Evolutionary conservation across 53 echinoderm and acorn worm species (phyloP), one percentile per base, ranked within the genome.

Genomic region (Stichopus horrens): DNA sequence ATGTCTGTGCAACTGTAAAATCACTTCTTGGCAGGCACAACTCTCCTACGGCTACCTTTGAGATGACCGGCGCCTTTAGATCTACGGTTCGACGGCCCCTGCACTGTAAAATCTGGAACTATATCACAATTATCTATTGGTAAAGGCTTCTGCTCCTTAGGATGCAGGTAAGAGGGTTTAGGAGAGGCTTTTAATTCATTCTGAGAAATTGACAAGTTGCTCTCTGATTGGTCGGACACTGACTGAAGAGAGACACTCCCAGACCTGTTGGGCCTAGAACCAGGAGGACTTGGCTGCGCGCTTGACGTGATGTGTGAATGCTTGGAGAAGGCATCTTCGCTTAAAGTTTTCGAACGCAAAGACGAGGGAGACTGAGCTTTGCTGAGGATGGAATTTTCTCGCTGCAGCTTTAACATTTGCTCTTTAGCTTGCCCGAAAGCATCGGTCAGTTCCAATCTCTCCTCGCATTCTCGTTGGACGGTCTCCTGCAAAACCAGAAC

Each of bases 401-500:
- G 88, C 73, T 95, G 95, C 53, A 93, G 90, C 7, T 87, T 54
- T 7, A 98, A 76, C n/a, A 98, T 88, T 90, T 98, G 98, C 77
- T 98, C 98, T 22, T 82, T 89, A 11, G 94, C 93, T 77, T 92
- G 89, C 71, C 95, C 94, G 8, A 98, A 92, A 23, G 95, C 90
- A 75, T 98, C 95, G 4, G 98, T 98, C 8, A 98, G 78, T 58
- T 95, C 98, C 67, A 87, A 94, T 8, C 98, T 90, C 86, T 98
- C 98, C 86, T 98, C 98, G 76, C 98, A 98, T 68, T 98, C 98
- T 7, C 87, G 77, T 4, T 90, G 92, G 58, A 98, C 98, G 5
- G 98, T 98, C 74, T 98, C 98, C 74, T 98, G 98, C 5, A 98
- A 90, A 86, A 95, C 94, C 55, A 90, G 54, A 57, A 98, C 94